phyloP scores from a whole-genome alignment of 2,888 invertebrate genomes.

The Lasioglossum leucozonium region DNA sequence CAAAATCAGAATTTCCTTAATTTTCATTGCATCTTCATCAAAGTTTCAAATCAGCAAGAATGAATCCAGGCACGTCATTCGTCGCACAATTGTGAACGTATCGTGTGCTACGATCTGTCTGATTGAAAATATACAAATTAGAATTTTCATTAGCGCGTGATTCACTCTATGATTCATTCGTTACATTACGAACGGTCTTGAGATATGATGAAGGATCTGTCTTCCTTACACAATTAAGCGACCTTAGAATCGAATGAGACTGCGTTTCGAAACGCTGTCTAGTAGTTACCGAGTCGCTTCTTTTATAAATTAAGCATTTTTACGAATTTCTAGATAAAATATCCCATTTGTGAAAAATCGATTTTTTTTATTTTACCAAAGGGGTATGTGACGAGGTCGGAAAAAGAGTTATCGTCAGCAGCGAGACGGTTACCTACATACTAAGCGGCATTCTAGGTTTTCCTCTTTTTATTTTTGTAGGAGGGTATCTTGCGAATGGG shows the following conservation, averaged over 20 bases:
- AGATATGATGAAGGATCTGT: not conserved
- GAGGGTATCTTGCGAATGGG: not conserved
- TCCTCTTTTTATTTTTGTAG: conserved; percentile 1
- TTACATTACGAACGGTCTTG: not conserved
- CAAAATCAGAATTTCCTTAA: not conserved
- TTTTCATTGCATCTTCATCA: not conserved
- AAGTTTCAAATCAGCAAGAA: not conserved
- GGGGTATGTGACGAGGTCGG: not conserved
- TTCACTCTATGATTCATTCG: not conserved
- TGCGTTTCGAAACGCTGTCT: not conserved
- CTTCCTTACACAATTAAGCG: not conserved
- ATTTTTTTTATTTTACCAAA: not conserved
- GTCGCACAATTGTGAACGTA: not conserved
- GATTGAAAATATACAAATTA: not conserved
- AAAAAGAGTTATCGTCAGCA: not conserved
- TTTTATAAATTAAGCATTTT: not conserved
- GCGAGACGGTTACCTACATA: conserved; percentile 2
- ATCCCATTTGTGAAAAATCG: too few species aligned
- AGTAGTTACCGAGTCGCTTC: not conserved
- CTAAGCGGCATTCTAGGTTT: conserved; percentile 7
- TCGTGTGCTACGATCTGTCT: not conserved
- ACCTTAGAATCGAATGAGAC: not conserved
- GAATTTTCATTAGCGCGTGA: not conserved
- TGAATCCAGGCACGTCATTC: not conserved
- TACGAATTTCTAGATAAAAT: not conserved